A percentile compares a stretch with the other conserved stretches of the same genome.
Evolutionary conservation across 2,797 vertebrate genomes (phyloP).

Genomic region (Pelodytes ibericus): DNA sequence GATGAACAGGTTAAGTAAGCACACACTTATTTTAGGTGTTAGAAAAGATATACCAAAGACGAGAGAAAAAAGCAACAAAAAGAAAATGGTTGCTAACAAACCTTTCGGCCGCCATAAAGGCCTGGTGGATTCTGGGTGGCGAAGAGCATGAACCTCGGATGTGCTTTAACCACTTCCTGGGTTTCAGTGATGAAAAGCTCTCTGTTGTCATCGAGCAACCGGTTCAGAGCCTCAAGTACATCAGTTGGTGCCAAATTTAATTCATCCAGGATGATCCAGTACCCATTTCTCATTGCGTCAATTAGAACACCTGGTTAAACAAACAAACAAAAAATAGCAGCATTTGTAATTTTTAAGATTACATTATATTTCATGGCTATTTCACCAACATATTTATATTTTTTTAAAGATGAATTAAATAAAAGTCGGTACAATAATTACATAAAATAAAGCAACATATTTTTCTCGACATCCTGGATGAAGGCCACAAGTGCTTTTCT

Average conservation of each 20-base stretch:
- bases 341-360: too few relatives aligned
- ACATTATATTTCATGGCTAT: too few relatives aligned
- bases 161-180: slow-evolving; percentile 93
- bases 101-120: slow-evolving; percentile 96
- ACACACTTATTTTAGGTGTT: not conserved
- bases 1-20: not conserved
- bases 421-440: too few relatives aligned
- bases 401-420: too few relatives aligned
- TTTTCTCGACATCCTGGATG: too few relatives aligned
- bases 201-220: slow-evolving; percentile 93
- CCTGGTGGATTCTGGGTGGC: slow-evolving; percentile 98
- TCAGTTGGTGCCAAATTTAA: slow-evolving; percentile 95
- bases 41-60: not conserved
- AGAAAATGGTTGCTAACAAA: slow-evolving; percentile 58
- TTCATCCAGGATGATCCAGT: slow-evolving; percentile 97
- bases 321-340: too few relatives aligned
- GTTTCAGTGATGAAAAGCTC: slow-evolving; percentile 95
- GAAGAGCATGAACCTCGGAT: slow-evolving; percentile 94
- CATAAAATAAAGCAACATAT: too few relatives aligned
- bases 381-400: too few relatives aligned
- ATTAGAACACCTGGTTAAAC: slow-evolving; percentile 84
- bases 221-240: slow-evolving; percentile 94
- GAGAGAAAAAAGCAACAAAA: not conserved
- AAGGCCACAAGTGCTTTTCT: too few relatives aligned
- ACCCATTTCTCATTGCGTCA: slow-evolving; percentile 95